Evolutionary conservation across 2,888 invertebrate genomes (phyloP), one percentile per base, ranked within the genome.

Genomic region (Parnassius orleans): DNA sequence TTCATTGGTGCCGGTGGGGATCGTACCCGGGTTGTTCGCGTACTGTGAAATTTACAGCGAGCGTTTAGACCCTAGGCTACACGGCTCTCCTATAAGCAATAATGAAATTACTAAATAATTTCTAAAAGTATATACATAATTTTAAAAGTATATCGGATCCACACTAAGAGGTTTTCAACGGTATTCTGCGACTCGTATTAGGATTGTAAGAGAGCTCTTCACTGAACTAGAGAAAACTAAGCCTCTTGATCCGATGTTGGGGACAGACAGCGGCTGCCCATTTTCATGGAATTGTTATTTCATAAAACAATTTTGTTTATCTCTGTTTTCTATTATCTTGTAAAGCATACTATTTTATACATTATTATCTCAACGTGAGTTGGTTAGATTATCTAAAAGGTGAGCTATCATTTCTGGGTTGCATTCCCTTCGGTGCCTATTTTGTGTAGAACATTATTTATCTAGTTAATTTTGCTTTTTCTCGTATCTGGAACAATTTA

Each of bases 211-310:
- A 68, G 67, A 66, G 68, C 68, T 72, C 68, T 68, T 65, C 54
- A 69, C 69, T 72, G 71, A 61, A 52, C 55, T 61, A 61, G 71
- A 69, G 70, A 66, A 69, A 66, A 70, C 66, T 72, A 71, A 72
- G 67, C 67, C 69, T 65, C 68, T 72, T 71, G 72, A 72, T 72
- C 68, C 70, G 67, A 65, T 60, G 69, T 65, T 65, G 68, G 68
- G 65, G 66, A 69, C 66, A 62, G 65, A 65, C 65, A 64, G 57
- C 61, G 63, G 33, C 51, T 52, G 56, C 44, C 46, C 51, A 46
- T 51, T 61, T 44, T 56, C 47, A 56, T 56, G 24, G 15, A 56
- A 46, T 61, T 61, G 56, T 58, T 52, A 58, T 52, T 52, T 42
- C 50, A 52, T 46, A 61, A 24, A 12, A 41, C 44, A 42, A 48